A percentile compares a stretch with the other conserved stretches of the same genome.
These are phyloP conservation scores for Porites australiensis DNA, from an alignment of 64 coral and sea anemone genomes.

Conservation along the genomic window DNA sequence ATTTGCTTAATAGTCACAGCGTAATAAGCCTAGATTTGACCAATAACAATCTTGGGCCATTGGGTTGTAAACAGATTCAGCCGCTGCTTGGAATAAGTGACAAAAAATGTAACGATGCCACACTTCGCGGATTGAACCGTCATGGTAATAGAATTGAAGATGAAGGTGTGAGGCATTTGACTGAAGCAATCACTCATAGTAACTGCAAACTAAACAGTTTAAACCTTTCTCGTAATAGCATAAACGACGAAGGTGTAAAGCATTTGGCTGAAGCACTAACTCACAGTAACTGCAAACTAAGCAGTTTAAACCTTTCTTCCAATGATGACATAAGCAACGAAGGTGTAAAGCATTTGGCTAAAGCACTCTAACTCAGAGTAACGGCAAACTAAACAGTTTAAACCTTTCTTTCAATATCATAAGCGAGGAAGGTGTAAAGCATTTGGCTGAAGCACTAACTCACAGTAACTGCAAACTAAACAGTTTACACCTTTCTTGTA, in stretches of 20 bases:
- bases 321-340: no score
- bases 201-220: not conserved
- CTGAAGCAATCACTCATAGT: not conserved
- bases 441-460: not conserved
- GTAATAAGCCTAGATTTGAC: not conserved
- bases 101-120: not conserved
- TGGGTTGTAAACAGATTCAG: not conserved
- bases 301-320: no score
- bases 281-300: no score
- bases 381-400: no score
- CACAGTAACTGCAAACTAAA: not conserved
- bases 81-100: not conserved
- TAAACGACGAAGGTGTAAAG: no score
- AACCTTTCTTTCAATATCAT: not conserved
- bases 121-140: not conserved
- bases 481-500: no score
- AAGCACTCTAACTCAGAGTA: no score
- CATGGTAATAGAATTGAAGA: not conserved
- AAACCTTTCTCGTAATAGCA: no score
- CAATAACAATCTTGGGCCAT: not conserved
- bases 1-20: not conserved
- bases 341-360: no score
- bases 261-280: no score
- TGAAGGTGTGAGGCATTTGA: not conserved
- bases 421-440: not conserved